Base-by-base conservation (phyloP, 2,888 invertebrate species). In the Spisula solida region DNA sequence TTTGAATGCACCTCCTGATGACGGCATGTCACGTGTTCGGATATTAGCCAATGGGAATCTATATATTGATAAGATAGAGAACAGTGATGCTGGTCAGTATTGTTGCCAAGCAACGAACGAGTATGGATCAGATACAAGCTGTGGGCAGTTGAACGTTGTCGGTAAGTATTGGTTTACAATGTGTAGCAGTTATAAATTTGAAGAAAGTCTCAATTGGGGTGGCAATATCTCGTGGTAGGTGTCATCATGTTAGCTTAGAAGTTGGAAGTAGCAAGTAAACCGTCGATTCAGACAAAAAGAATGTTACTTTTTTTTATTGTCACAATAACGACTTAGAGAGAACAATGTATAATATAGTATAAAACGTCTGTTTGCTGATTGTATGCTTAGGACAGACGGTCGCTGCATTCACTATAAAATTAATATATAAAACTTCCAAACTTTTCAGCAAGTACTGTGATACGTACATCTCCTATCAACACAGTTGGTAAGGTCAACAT, bases 1-100 rank as follows among this genome's bases (percentile, higher is more conserved):
- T 16, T 66, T 94, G 34, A 91, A 92, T 66, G 88, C 93, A 48
- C 81, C 31, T 47, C 91, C 90, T 18, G 90, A 92, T 8, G 94
- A 94, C 41, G 93, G 91, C 5, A 87, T 82, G 6, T 91, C 94
- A 60, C 92, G 95, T 31, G 91, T 94, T 5, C 97, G 98, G 93
- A 98, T 99, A 89, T 84, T 95, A 82, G 88, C 93, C 51, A 96
- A 96, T 85, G 96, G 96, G 96, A 98, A 98, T 94, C 97, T 99
- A 82, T 97, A 97, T 16, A 97, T 99, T 91, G 98, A 98, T 94
- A 97, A 98, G 48, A 97, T 98, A 0, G 97, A 97, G 47, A 97
- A 98, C 47, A 97, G 97, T 1, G 98, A 99, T 96, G 98, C 98
- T 96, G 99, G 98, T 98, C 97, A 98, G 48, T 99, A 99, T 94